A percentile compares a stretch with the other conserved stretches of the same genome.
Conservation (phyloP, 2,113 vertebrate genomes). For the Probosciger aterrimus region DNA sequence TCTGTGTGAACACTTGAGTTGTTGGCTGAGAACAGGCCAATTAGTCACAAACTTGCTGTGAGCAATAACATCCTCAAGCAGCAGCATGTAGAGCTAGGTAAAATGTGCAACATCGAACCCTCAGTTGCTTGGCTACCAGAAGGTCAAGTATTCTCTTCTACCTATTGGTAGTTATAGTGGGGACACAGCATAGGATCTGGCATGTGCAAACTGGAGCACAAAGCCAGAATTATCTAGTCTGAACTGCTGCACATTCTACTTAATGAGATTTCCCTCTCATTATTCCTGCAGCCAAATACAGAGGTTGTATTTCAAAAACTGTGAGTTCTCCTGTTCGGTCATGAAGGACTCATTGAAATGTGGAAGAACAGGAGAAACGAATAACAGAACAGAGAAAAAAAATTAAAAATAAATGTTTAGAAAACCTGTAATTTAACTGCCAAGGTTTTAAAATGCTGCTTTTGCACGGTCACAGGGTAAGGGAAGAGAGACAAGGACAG, state of each 20-base stretch:
- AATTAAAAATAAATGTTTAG: background rate
- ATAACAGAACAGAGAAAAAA: background rate
- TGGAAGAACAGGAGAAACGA: background rate
- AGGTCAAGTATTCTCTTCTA: background rate
- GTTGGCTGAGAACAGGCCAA: background rate
- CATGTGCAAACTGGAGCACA: background rate
- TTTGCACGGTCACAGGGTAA: background rate
- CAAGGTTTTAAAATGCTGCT: background rate
- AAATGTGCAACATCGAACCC: background rate
- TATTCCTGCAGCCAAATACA: background rate
- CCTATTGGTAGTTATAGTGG: background rate
- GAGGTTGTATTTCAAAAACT: background rate
- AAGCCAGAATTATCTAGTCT: background rate
- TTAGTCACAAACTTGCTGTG: background rate
- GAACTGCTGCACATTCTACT: background rate
- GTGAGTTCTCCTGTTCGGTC: background rate
- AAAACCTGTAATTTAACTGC: background rate
- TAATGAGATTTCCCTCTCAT: background rate
- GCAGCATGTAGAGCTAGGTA: background rate
- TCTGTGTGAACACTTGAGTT: background rate
- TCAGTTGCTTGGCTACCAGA: background rate
- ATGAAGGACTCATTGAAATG: background rate
- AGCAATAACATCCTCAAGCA: background rate
- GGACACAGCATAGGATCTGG: fast-evolving
- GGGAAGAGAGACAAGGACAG: background rate